Conservation (phyloP, 2,797 vertebrate species). For the Acanthurus lineatus region DNA sequence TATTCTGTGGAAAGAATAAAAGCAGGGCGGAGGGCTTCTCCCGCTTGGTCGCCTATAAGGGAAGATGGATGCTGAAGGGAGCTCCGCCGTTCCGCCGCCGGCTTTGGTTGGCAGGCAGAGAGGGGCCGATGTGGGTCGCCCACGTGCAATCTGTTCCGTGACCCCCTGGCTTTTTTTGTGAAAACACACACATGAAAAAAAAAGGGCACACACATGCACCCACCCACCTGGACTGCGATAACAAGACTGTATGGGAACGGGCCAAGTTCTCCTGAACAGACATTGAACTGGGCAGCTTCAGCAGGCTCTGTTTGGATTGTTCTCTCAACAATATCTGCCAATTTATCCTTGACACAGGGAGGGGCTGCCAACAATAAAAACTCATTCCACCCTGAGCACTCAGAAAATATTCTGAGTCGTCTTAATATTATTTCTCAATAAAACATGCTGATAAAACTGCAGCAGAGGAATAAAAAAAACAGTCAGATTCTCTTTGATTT, state of each 20-base stretch:
- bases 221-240: slow-evolving; percentile 61
- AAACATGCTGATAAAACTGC: slow-evolving; percentile 30
- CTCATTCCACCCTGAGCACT: slow-evolving; percentile 54
- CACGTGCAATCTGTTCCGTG: slow-evolving; percentile 78
- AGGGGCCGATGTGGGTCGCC: slow-evolving; percentile 41
- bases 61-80: slow-evolving; percentile 37
- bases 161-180: slow-evolving; percentile 66
- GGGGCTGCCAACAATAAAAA: slow-evolving; percentile 49
- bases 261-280: slow-evolving; percentile 63
- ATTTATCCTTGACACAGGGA: slow-evolving; percentile 44
- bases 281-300: slow-evolving; percentile 55
- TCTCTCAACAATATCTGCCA: slow-evolving; percentile 54
- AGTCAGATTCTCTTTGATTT: neutral
- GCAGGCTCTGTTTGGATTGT: slow-evolving; percentile 56
- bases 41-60: slow-evolving; percentile 5
- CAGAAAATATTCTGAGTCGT: slow-evolving; percentile 39
- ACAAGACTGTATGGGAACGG: slow-evolving; percentile 50
- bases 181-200: slow-evolving; percentile 49
- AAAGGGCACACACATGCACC: slow-evolving; percentile 18
- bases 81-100: slow-evolving; percentile 38
- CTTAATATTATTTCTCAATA: slow-evolving; percentile 25
- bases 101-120: slow-evolving; percentile 61
- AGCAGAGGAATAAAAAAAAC: neutral
- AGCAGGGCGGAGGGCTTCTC: slow-evolving; percentile 18
- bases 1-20: slow-evolving; percentile 42